Evolutionary conservation across 2,888 invertebrate genomes (phyloP), one percentile per base, ranked within the genome.

Genomic region (Mactromeris polynyma): DNA sequence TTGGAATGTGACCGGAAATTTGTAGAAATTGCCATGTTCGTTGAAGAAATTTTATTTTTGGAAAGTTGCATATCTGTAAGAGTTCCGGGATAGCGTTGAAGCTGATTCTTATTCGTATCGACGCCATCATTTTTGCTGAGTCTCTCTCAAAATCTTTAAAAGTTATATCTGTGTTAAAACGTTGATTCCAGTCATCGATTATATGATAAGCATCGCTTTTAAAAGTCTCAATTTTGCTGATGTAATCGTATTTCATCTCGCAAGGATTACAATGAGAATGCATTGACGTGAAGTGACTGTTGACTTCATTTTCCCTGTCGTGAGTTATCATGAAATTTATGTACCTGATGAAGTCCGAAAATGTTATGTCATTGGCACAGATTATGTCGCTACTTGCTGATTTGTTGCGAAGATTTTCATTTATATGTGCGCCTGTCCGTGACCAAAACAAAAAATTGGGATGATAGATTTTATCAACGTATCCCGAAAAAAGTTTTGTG

Each of bases 321-420:
- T 73, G 2, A n/a, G 33, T 21, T 42, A 46, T 40, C 46, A 26
- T 14, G 31, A 38, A 73, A n/a, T 94, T 93, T 7, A 94, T 85
- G 78, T 93, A 94, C 82, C 93, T 93, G 7, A 94, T 84, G 77
- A 93, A 94, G 51, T 94, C 93, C 1, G 91, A 83, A 89, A 95
- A 95, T 36, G 94, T 93, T 14, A 94, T 92, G 81, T 94, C 93
- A 89, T 94, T 93, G 2, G 94, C 95, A 85, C 94, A 95, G 19
- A 78, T 26, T 6, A 69, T 33, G 14, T 83, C 85, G 17, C 73
- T 81, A 21, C 54, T 26, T 0, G 42, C 46, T 11, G 89, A 83
- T 31, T 84, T 33, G 77, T 85, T 88, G 21, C 81, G 89, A 19
- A 78, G 31, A 14, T 90, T 87, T 1, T 85, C 82, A 54, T 79